A percentile compares a stretch with the other conserved stretches of the same genome.
These are phyloP conservation scores for Polydrusus tereticollis DNA, from an alignment of 2,888 invertebrate genomes.

Conservation along the genomic window DNA sequence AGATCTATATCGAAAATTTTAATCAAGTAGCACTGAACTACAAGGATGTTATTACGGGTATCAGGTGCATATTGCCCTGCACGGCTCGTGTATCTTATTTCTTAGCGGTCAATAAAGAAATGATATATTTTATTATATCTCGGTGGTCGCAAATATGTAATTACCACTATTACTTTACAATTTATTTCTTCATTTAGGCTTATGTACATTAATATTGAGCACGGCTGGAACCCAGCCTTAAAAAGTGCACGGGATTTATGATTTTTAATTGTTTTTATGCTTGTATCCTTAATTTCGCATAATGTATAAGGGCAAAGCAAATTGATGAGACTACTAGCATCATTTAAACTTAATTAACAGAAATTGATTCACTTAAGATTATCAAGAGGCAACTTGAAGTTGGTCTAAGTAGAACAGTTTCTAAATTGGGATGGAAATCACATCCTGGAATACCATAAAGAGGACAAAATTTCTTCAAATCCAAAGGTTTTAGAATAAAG, in stretches of 20 bases:
- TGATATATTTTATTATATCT: slow-evolving; percentile 34
- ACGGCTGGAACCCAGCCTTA: neutral
- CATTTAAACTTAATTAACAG: too few relatives aligned
- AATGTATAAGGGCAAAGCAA: too few relatives aligned
- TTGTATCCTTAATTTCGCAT: too few relatives aligned
- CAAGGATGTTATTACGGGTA: slow-evolving; percentile 36
- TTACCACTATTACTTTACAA: slow-evolving; percentile 27
- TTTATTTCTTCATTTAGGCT: slow-evolving; percentile 32
- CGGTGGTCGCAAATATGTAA: slow-evolving; percentile 30
- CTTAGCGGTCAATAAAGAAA: slow-evolving; percentile 21
- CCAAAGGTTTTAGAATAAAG: too few relatives aligned
- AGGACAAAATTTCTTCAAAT: too few relatives aligned
- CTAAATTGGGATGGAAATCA: too few relatives aligned
- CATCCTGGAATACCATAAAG: too few relatives aligned
- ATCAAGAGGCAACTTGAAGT: too few relatives aligned
- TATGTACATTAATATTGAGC: slow-evolving; percentile 16
- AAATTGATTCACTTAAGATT: too few relatives aligned
- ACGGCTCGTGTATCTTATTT: slow-evolving; percentile 21
- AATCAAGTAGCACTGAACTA: slow-evolving; percentile 38
- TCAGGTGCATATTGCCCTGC: slow-evolving; percentile 23
- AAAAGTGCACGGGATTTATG: neutral
- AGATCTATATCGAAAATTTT: slow-evolving; percentile 38
- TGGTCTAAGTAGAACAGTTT: too few relatives aligned
- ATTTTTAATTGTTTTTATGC: neutral
- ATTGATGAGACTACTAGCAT: too few relatives aligned